These are phyloP conservation scores for Trissolcus brochymenae DNA, from an alignment of 2,888 invertebrate species.

Conservation along the genomic window DNA sequence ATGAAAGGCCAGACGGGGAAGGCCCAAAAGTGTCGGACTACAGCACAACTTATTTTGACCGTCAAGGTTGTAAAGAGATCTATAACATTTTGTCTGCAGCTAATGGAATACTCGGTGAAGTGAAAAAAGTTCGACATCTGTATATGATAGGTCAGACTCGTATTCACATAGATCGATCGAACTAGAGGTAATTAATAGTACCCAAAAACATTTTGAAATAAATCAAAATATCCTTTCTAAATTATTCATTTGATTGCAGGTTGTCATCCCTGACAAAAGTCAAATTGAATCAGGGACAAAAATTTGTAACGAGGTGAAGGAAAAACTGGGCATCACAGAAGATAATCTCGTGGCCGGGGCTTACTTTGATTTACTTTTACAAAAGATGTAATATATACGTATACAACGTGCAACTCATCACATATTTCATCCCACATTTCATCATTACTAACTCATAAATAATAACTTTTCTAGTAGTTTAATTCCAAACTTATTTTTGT, in stretches of 20 bases:
- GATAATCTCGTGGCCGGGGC: constrained; percentile 84
- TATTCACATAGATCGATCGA: constrained; percentile 92
- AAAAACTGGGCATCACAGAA: constrained; percentile 80
- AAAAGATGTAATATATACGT: neutral
- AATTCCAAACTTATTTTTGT: too few species aligned
- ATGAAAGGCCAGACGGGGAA: constrained; percentile 84
- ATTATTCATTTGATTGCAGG: constrained; percentile 71
- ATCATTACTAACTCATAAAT: too few species aligned
- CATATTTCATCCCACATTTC: too few species aligned
- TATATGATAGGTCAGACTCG: constrained; percentile 90
- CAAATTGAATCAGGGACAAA: constrained; percentile 82
- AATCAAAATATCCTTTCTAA: too few species aligned
- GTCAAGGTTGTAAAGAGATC: constrained; percentile 77
- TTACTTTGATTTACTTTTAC: constrained; percentile 83
- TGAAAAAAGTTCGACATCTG: constrained; percentile 86
- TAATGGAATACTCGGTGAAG: constrained; percentile 84
- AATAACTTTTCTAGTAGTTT: too few species aligned
- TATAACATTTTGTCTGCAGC: constrained; percentile 79
- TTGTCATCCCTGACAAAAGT: constrained; percentile 82
- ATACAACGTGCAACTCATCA: too few species aligned
- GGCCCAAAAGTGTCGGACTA: constrained; percentile 85
- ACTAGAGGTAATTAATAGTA: too few species aligned
- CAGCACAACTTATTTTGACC: constrained; percentile 78
- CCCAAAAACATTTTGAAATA: too few species aligned
- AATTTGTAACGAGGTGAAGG: constrained; percentile 84